Percentiles rank a stretch among this genome's conserved stretches.
Conservation (phyloP, 2,797 vertebrate genomes). For the Mareca strepera region DNA sequence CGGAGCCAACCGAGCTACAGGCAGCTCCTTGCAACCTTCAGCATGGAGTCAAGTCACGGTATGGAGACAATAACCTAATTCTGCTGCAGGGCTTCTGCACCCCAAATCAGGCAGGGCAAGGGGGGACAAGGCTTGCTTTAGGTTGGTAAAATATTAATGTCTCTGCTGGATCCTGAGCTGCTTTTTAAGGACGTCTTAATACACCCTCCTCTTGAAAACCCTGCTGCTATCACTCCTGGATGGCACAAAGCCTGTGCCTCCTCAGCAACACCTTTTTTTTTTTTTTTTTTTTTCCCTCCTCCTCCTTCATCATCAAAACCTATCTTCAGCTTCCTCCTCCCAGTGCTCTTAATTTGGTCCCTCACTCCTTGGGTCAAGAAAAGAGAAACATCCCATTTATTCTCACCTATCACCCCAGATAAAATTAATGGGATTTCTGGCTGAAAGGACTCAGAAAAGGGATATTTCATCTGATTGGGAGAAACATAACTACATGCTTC, state of each 20-base stretch:
- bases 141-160: neutral
- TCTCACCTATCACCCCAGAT: neutral
- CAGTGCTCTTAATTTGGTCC: neutral
- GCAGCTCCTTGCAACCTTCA: neutral
- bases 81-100: neutral
- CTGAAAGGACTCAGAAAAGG: slow-evolving; percentile 5
- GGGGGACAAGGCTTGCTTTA: neutral
- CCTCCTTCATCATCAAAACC: neutral
- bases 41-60: neutral
- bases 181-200: neutral
- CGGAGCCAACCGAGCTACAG: neutral
- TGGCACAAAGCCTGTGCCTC: slow-evolving; percentile 2
- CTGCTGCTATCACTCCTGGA: neutral
- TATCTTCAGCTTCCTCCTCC: neutral
- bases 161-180: neutral
- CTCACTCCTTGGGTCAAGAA: neutral
- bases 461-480: neutral
- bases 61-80: neutral
- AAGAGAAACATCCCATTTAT: neutral
- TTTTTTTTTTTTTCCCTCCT: neutral
- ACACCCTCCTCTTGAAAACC: neutral
- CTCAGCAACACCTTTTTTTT: neutral
- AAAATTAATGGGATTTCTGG: slow-evolving; percentile 44
- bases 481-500: slow-evolving; percentile 10
- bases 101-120: neutral